A percentile compares a stretch with the other conserved stretches of the same genome.
Evolutionary conservation across 2,113 vertebrate species (phyloP).

Genomic region (Numida meleagris): DNA sequence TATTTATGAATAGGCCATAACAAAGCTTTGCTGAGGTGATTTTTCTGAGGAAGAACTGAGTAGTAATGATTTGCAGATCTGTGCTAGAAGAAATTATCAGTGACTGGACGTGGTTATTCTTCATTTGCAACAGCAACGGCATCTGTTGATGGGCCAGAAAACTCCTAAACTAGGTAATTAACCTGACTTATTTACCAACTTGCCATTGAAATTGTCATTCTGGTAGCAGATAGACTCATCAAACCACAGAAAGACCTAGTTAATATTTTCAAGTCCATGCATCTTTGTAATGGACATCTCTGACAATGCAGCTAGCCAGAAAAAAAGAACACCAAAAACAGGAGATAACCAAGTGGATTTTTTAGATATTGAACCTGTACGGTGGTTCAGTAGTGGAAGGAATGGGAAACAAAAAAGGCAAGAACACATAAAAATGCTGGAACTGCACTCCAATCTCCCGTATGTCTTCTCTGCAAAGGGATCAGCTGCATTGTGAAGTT

Average conservation of each 20-base stretch:
- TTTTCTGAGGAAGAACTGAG: background rate
- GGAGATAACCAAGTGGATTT: background rate
- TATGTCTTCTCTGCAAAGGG: background rate
- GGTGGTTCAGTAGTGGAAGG: background rate
- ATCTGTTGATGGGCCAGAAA: background rate
- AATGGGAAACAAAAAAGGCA: background rate
- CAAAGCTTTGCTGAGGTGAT: background rate
- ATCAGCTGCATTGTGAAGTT: accelerated
- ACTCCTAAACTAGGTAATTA: background rate
- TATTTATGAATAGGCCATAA: background rate
- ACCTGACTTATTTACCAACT: background rate
- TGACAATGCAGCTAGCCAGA: background rate
- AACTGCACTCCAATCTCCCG: background rate
- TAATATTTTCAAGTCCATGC: background rate
- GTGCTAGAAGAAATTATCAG: background rate
- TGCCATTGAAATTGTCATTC: background rate
- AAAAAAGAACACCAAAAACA: background rate
- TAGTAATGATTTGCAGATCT: background rate
- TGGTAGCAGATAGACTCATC: background rate
- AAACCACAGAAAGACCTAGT: background rate
- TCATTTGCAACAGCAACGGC: background rate
- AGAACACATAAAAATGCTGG: background rate
- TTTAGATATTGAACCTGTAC: background rate
- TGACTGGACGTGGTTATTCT: background rate
- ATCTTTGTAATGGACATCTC: background rate